Percentiles rank a stretch among this genome's conserved stretches.
These are phyloP conservation scores for Galemys pyrenaicus DNA, from an alignment of 2,113 vertebrate species.

Conservation along the genomic window DNA sequence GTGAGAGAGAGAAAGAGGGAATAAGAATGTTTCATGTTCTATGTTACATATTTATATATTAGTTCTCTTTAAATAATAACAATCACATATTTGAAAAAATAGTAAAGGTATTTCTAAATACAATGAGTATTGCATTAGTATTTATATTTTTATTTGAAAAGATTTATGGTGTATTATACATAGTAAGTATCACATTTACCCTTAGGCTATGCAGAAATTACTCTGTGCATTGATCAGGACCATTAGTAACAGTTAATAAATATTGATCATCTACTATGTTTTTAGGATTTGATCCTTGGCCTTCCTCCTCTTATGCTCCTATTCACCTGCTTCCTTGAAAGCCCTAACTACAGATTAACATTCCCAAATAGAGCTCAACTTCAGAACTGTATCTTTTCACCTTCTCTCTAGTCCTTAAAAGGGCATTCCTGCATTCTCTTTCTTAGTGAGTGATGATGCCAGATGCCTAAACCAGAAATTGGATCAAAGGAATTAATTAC, in stretches of 20 bases:
- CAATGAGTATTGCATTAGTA: not conserved
- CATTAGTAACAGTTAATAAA: not conserved
- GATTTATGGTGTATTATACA: not conserved
- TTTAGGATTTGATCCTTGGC: not conserved
- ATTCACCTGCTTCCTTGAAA: not conserved
- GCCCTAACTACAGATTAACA: not conserved
- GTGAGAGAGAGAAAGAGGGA: not conserved
- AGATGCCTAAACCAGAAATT: not conserved
- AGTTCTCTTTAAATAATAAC: not conserved
- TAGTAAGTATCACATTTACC: not conserved
- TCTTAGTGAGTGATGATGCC: not conserved
- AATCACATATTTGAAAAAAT: not conserved
- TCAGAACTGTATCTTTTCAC: not conserved
- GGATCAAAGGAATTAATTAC: not conserved
- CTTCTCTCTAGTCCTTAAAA: not conserved
- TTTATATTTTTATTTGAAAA: constrained; percentile 29
- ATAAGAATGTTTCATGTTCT: not conserved
- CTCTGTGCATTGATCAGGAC: not conserved
- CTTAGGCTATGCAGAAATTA: not conserved
- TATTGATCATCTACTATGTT: not conserved
- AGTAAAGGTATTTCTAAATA: not conserved
- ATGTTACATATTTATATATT: not conserved
- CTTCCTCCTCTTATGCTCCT: not conserved
- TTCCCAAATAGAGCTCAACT: not conserved
- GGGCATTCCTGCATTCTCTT: not conserved